These are phyloP conservation scores for Eurystomus glaucurus DNA, from an alignment of 2,797 vertebrate genomes.

Conservation along the genomic window DNA sequence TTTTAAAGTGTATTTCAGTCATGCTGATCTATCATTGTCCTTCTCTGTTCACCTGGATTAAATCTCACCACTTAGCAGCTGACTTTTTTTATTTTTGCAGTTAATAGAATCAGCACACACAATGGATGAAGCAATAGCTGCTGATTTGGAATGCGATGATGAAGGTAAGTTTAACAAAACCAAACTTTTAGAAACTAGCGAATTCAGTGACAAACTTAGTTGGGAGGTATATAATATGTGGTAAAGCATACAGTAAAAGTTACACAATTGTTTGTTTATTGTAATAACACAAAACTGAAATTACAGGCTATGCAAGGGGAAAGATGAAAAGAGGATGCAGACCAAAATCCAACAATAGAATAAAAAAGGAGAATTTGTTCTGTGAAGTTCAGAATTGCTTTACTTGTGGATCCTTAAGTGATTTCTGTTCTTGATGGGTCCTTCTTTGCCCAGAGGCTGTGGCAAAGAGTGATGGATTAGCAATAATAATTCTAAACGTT, in stretches of 20 bases:
- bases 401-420: background rate
- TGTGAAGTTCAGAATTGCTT: background rate
- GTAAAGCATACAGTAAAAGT: background rate
- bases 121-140: conserved; percentile 90
- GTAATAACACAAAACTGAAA: background rate
- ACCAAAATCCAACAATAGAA: background rate
- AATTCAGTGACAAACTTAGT: background rate
- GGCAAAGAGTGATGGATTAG: background rate
- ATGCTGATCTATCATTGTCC: accelerated
- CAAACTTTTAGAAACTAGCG: background rate
- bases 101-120: conserved; percentile 86
- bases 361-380: background rate
- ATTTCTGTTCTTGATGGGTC: background rate
- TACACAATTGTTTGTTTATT: background rate
- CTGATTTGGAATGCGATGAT: conserved; percentile 85
- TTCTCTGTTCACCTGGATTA: background rate
- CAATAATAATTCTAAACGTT: background rate
- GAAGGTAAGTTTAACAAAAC: conserved; percentile 80
- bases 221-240: background rate
- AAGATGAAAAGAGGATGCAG: accelerated
- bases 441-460: background rate
- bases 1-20: background rate
- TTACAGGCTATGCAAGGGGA: background rate
- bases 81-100: conserved; percentile 74
- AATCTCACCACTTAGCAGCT: background rate